Percentiles rank a stretch among this genome's conserved stretches.
Conservation (phyloP, 2,113 vertebrate genomes). For the Pristiophorus japonicus region DNA sequence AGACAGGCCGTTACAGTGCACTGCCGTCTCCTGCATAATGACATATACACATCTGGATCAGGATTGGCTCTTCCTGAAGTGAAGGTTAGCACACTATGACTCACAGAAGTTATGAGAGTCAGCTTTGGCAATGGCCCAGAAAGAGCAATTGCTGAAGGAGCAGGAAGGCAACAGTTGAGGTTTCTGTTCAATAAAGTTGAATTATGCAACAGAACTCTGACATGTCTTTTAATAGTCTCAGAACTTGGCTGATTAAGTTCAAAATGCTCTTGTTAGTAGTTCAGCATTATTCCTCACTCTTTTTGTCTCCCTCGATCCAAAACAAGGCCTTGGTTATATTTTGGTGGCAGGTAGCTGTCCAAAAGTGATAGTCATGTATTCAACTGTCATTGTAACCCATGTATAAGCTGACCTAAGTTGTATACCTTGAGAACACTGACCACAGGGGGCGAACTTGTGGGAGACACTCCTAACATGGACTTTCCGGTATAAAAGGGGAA, state of each 20-base stretch:
- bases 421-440: too few species aligned
- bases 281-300: background rate
- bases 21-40: background rate
- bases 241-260: background rate
- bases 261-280: background rate
- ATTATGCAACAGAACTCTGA: background rate
- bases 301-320: background rate
- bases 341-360: background rate
- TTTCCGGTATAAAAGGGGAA: too few species aligned
- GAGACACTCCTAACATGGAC: too few species aligned
- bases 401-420: too few species aligned
- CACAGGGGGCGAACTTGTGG: too few species aligned
- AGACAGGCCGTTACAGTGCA: too few species aligned
- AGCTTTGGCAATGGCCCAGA: background rate
- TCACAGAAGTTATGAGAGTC: background rate
- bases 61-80: background rate
- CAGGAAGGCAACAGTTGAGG: background rate
- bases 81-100: background rate
- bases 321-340: background rate
- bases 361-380: background rate
- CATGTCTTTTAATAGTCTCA: background rate
- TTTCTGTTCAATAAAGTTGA: background rate
- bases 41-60: background rate
- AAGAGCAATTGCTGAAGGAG: background rate
- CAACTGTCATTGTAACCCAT: too few species aligned